Evolutionary conservation across 2,888 invertebrate species (phyloP), one percentile per base, ranked within the genome.

Genomic region (Macaria notata): DNA sequence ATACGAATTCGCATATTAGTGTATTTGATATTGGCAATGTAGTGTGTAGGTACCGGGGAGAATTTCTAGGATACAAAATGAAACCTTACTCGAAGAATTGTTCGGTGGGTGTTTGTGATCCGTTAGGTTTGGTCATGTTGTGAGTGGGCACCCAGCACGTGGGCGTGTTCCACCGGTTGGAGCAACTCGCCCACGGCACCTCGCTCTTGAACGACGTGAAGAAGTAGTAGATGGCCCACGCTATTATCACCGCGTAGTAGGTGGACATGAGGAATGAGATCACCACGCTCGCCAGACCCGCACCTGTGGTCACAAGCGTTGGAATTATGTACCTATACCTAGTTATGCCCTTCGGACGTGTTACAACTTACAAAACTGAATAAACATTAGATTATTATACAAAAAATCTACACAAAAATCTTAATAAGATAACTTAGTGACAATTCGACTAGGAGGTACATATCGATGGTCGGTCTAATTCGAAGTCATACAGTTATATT

Each of bases 241-340:
- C 96, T 85, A 98, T 98, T 83, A 98, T 97, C 69, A 98, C 97
- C 84, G 97, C 98, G 87, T 98, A 98, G 87, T 98, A 98, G 52
- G 98, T 97, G 69, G 98, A 97, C 95, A 98, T 96, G 79, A 98
- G 92, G 90, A 98, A 98, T 68, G 98, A 98, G 83, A 98, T 96
- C 81, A 98, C 95, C 65, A 98, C 98, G 82, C 97, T 98, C 61
- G 98, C 97, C 71, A 98, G 92, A 59, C 98, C 98, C 68, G 97
- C 96, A 75, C 98, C 98, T 98, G 88, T n/a, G 90, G 91, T 54
- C 64, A 65, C 29, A 30, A 19, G 31, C 30, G 31, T 52, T 55
- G 19, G 19, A 19, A 19, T 19, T 19, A 19, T 2, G 19, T 19
- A 19, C 19, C 1, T 19, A 19, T 19, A 19, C 19, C 19, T 19